Evolutionary conservation across 2,797 vertebrate species (phyloP), one percentile per base, ranked within the genome.

Genomic region (Sitta carolinensis): DNA sequence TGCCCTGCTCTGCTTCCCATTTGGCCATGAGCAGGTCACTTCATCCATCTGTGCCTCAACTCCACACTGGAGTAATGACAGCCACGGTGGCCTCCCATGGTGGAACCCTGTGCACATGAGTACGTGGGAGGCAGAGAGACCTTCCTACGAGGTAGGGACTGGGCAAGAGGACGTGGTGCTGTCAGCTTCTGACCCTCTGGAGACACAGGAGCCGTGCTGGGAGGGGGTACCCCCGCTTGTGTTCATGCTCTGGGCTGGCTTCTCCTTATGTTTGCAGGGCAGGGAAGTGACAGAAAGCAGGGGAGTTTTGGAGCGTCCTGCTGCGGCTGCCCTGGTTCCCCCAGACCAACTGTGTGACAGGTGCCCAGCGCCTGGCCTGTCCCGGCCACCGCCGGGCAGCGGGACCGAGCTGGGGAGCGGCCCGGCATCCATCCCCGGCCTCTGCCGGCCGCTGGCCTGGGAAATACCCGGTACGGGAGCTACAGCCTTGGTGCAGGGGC

Each of bases 81-180:
- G n/a, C 63, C 55, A 8, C 0, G 1, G 62, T 20, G 58, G 17
- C 30, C 23, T 76, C n/a, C 27, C 16, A 1, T 3, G 13, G 47
- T 11, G 5, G 48, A 59, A 15, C 1, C 8, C 8, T 4, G 40
- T 45, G 77, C 8, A 10, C 68, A 70, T 6, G n/a, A n/a, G 48
- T 5, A 3, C 8, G 0, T 4, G 50, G 34, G 61, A 42, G 32
- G 17, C 26, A 18, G 15, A 80, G 62, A 34, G 13, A 21, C 25
- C 13, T 47, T n/a, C 68, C 3, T 0, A 0, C 2, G 73, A 45
- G 48, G 6, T 1, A 22, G 25, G 30, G 5, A 1, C 4, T 21
- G 74, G 29, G n/a, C 26, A 70, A 69, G 14, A 51, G 52, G 18
- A 10, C 0, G 0, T 1, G 11, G 13, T 14, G n/a, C 22, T 40